These are phyloP conservation scores for Dastarcus helophoroides DNA, from an alignment of 2,888 invertebrate species.

Conservation along the genomic window DNA sequence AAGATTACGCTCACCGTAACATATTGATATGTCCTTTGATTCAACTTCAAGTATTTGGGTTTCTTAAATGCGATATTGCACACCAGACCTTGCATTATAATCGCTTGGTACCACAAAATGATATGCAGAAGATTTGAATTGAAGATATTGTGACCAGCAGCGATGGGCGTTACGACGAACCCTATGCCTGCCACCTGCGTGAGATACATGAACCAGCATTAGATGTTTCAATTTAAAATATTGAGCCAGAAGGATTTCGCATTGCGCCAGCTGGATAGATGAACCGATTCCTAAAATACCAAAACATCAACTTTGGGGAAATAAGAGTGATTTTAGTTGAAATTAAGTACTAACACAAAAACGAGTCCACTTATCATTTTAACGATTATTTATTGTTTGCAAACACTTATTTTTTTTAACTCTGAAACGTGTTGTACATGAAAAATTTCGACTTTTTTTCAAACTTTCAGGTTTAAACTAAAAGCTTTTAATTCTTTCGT, in stretches of 20 bases:
- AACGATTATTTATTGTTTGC: too few species aligned
- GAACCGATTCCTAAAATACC: constrained; percentile 47
- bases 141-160: constrained; percentile 41
- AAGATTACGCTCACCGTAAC: constrained; percentile 29
- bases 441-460: too few species aligned
- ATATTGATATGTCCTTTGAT: constrained; percentile 24
- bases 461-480: too few species aligned
- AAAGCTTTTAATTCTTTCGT: too few species aligned
- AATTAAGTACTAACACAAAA: too few species aligned
- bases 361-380: too few species aligned
- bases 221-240: constrained; percentile 47
- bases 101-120: constrained; percentile 46
- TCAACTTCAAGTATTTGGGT: constrained; percentile 39
- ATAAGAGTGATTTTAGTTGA: too few species aligned
- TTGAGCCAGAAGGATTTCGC: constrained; percentile 46
- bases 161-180: constrained; percentile 41
- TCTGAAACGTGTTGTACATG: too few species aligned
- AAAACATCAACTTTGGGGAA: too few species aligned
- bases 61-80: constrained; percentile 43
- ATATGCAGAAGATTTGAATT: constrained; percentile 35
- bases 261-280: constrained; percentile 45
- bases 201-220: constrained; percentile 41
- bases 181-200: constrained; percentile 44
- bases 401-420: too few species aligned
- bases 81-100: constrained; percentile 46